Base-by-base conservation (phyloP, 2,888 invertebrate genomes). In the Acleris holmiana region DNA sequence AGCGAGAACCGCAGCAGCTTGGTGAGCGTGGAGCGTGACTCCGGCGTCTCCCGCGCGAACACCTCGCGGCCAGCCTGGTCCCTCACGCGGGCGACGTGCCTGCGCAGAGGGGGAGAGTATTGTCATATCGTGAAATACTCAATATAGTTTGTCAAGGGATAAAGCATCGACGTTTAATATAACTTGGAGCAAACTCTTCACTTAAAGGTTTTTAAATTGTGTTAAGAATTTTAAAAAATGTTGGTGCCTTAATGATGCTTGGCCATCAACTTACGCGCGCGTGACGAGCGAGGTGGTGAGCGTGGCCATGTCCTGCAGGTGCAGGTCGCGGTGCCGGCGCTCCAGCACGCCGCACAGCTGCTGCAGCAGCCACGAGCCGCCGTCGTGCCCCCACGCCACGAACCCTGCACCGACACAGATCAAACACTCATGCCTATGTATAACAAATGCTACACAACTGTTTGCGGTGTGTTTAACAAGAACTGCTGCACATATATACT, bases 341-440 rank as follows among this genome's bases (percentile, higher is more conserved):
- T 76, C 66, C 5, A 89, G 70, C 4, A 83, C 73, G 18, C 79
- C 61, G 69, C 89, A 89, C 1, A 89, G 75, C 41, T 86, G 82
- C 69, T 88, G 88, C 7, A 89, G 81, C 75, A 88, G 67, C 82
- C 88, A 89, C 1, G 88, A 86, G 0, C 88, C 88, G 10, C 75
- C 59, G 0, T 15, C n/a, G 50, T 85, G 83, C 25, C 88, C 75
- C 68, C 78, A 88, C 1, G 86, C 82, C 0, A 82, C 68, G 67
- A 77, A 77, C 61, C 83, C 88, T 89, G 79, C 18, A 71, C 71
- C 53, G 35, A 29, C 29, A 29, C 29, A 7, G 2, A 29, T 8
- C 8, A 29, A n/a, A n/a, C n/a, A n/a, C n/a, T n/a, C n/a, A n/a
- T n/a, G n/a, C n/a, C n/a, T n/a, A n/a, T n/a, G n/a, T n/a, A n/a